phyloP scores from a whole-genome alignment of 2,113 vertebrate genomes.

The Oreochromis niloticus region DNA sequence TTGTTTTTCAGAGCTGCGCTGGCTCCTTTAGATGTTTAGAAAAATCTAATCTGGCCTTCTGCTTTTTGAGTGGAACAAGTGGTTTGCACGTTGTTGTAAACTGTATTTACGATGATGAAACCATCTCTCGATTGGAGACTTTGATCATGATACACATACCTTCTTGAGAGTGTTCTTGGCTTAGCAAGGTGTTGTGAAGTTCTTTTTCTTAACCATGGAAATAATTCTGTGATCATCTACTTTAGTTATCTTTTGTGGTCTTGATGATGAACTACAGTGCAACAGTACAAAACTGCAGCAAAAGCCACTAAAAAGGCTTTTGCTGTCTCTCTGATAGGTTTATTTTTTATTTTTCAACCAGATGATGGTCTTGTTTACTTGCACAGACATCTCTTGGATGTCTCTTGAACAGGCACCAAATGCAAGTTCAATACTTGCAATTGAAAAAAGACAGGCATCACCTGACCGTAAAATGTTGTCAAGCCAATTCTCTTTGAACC shows the following conservation, averaged over 20 bases:
- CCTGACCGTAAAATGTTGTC: background rate
- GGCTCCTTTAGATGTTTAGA: background rate
- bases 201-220: too few relatives aligned
- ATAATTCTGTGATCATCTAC: background rate
- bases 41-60: background rate
- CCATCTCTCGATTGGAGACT: background rate
- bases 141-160: background rate
- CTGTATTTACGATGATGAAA: background rate
- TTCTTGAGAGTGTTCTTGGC: background rate
- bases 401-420: background rate
- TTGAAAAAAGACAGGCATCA: background rate
- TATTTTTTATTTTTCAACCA: accelerated
- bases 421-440: background rate
- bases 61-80: background rate
- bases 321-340: background rate
- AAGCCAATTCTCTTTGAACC: background rate
- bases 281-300: accelerated
- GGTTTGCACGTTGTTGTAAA: background rate
- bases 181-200: background rate
- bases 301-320: background rate
- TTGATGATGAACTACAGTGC: background rate
- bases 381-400: background rate
- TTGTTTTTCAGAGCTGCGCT: background rate
- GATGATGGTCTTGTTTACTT: background rate
- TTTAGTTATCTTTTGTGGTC: background rate